These are phyloP conservation scores for Mesitornis unicolor DNA, from an alignment of 2,113 vertebrate genomes.

Conservation along the genomic window DNA sequence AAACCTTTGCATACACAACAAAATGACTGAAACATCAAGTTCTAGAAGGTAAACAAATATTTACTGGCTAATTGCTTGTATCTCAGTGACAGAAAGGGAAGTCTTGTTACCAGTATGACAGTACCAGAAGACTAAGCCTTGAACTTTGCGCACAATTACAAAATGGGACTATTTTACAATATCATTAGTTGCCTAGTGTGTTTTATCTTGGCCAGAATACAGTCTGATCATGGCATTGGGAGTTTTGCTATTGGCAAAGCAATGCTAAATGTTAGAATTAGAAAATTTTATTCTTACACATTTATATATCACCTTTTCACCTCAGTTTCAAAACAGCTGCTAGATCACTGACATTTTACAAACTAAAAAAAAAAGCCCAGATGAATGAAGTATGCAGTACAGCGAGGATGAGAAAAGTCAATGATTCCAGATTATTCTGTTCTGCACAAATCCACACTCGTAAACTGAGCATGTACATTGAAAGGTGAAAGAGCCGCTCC, in stretches of 20 bases:
- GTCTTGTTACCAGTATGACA: not conserved
- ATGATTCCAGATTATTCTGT: not conserved
- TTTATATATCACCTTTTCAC: not conserved
- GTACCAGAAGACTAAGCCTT: not conserved
- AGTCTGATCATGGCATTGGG: not conserved
- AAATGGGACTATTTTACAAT: not conserved
- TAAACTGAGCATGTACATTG: accelerated
- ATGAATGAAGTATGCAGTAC: not conserved
- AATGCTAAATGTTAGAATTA: not conserved
- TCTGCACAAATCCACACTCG: not conserved
- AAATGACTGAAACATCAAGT: not conserved
- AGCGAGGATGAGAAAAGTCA: not conserved
- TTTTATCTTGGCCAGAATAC: not conserved
- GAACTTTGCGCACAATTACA: not conserved
- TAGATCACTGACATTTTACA: not conserved
- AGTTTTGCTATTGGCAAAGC: not conserved
- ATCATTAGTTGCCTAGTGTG: not conserved
- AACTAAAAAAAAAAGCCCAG: not conserved
- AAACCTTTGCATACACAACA: not conserved
- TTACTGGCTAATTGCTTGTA: not conserved
- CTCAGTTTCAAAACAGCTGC: not conserved
- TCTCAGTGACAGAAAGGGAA: not conserved
- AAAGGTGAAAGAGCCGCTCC: not conserved
- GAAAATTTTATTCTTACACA: not conserved
- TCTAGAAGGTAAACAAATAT: not conserved